These are phyloP conservation scores for Cnemophilus loriae DNA, from an alignment of 2,113 vertebrate genomes.

Conservation along the genomic window DNA sequence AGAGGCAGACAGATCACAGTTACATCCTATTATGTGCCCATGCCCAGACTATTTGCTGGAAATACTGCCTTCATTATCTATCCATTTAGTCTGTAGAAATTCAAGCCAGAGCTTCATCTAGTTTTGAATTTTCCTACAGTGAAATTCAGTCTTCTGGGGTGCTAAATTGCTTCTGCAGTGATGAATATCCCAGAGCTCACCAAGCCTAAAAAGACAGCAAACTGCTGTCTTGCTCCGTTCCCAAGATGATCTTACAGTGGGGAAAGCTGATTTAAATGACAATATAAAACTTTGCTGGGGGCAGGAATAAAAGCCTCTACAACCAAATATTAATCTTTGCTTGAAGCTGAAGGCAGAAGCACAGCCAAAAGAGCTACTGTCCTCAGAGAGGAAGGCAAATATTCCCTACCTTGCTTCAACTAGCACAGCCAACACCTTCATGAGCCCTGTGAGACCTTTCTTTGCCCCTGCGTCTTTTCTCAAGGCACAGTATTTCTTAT, in stretches of 20 bases:
- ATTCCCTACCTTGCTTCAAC: not conserved
- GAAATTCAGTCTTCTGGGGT: not conserved
- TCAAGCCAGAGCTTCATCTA: not conserved
- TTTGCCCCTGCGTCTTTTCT: not conserved
- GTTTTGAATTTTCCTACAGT: not conserved
- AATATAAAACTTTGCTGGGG: not conserved
- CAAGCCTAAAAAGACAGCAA: not conserved
- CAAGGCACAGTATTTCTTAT: not conserved
- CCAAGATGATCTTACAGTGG: not conserved
- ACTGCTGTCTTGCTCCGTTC: not conserved
- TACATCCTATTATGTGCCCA: not conserved
- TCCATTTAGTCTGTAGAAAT: not conserved
- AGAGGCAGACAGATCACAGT: not conserved
- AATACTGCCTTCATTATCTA: not conserved
- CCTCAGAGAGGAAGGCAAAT: not conserved
- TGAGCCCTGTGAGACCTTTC: not conserved
- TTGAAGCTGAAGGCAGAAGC: not conserved
- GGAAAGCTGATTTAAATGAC: not conserved
- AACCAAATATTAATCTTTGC: not conserved
- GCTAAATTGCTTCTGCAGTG: not conserved
- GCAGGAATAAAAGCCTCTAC: not conserved
- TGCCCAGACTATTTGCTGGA: not conserved
- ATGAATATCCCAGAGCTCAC: not conserved
- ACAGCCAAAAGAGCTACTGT: not conserved
- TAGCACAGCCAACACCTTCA: not conserved